Percentiles rank a stretch among this genome's conserved stretches.
Conservation (phyloP, 1,140 invertebrate genomes). For the Venturia canescens region DNA sequence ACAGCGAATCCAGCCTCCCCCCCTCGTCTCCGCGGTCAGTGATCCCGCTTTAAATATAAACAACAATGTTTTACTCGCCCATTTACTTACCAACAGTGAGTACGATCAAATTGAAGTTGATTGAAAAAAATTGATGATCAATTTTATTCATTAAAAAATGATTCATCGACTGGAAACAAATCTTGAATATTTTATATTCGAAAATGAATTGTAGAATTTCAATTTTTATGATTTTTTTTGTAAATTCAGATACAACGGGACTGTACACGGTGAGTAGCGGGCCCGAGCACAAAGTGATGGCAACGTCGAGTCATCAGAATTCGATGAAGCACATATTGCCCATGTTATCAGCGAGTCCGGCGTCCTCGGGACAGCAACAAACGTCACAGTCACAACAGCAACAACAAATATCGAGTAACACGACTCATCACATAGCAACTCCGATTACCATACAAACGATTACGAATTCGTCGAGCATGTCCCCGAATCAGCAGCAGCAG, state of each 20-base stretch:
- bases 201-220: not conserved
- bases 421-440: conserved; percentile 72
- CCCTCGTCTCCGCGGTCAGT: conserved; percentile 78
- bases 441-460: conserved; percentile 70
- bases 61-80: conserved; percentile 81
- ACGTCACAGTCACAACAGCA: conserved; percentile 51
- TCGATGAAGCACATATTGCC: conserved; percentile 70
- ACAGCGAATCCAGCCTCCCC: conserved; percentile 73
- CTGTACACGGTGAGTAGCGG: conserved; percentile 67
- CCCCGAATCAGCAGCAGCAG: conserved; percentile 71
- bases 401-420: conserved; percentile 60
- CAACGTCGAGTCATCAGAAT: conserved; percentile 57
- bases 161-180: too few relatives aligned
- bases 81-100: conserved; percentile 80
- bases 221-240: not conserved
- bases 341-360: conserved; percentile 62
- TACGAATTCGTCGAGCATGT: conserved; percentile 67
- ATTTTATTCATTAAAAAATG: too few relatives aligned
- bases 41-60: conserved; percentile 77
- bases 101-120: conserved; percentile 22
- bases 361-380: conserved; percentile 51
- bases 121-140: not conserved
- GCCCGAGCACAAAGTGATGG: conserved; percentile 63
- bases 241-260: conserved; percentile 62
- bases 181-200: not conserved